phyloP scores from a whole-genome alignment of 1,140 invertebrate species.

The Drosophila seguyi region DNA sequence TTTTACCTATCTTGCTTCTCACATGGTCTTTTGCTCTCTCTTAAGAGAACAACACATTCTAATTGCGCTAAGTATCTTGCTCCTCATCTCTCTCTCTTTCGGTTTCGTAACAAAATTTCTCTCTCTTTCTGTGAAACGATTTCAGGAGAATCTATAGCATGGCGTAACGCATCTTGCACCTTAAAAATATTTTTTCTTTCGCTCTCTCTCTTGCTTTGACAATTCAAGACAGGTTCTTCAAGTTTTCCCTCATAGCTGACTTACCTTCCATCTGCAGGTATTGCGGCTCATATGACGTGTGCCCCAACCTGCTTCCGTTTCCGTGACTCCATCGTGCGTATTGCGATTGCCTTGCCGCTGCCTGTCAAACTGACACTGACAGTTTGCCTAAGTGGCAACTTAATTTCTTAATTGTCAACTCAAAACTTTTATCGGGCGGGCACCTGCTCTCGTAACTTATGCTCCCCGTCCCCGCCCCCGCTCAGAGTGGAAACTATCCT shows the following conservation, averaged over 20 bases:
- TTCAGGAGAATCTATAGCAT: not conserved
- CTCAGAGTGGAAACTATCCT: constrained; percentile 53
- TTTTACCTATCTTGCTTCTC: too few relatives aligned
- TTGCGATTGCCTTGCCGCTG: constrained; percentile 52
- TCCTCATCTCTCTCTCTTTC: too few relatives aligned
- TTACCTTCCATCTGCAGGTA: constrained; percentile 1
- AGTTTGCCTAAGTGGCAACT: constrained; percentile 84
- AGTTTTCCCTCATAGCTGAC: not conserved
- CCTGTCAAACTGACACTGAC: constrained; percentile 84
- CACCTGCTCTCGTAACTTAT: constrained; percentile 62
- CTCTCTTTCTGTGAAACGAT: too few relatives aligned
- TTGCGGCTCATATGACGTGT: not conserved
- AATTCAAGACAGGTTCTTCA: too few relatives aligned
- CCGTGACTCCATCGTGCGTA: constrained; percentile 36
- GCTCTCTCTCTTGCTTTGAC: not conserved
- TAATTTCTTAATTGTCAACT: constrained; percentile 85
- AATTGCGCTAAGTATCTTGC: too few relatives aligned
- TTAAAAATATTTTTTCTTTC: not conserved
- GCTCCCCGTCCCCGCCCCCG: not conserved
- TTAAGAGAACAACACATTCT: too few relatives aligned
- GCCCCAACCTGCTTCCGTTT: constrained; percentile 18
- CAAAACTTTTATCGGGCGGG: constrained; percentile 73
- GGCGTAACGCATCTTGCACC: not conserved
- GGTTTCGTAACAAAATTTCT: too few relatives aligned
- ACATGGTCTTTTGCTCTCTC: not conserved